phyloP scores from a whole-genome alignment of 2,797 vertebrate genomes.

The Periophthalmus magnuspinnatus region DNA sequence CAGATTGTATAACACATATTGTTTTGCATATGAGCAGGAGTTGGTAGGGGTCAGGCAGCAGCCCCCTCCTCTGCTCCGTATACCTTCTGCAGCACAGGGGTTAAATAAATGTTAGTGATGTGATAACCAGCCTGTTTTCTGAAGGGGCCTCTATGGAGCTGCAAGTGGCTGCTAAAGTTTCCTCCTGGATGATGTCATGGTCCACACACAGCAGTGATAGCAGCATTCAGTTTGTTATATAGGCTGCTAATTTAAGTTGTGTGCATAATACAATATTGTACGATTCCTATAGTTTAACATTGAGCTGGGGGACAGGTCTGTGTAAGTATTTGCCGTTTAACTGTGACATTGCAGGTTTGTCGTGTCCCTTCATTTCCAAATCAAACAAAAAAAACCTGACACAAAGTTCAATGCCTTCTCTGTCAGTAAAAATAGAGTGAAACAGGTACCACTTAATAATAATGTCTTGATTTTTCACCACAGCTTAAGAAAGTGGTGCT shows the following conservation, averaged over 20 bases:
- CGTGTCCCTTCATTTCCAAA: neutral
- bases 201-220: conserved; percentile 16
- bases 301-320: neutral
- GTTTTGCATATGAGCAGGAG: conserved; percentile 30
- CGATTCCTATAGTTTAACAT: neutral
- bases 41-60: conserved; percentile 81
- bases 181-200: conserved; percentile 67
- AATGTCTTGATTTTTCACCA: too few relatives aligned
- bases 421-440: too few relatives aligned
- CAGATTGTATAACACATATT: neutral
- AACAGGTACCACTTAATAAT: too few relatives aligned
- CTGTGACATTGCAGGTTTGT: neutral
- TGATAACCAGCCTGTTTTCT: conserved; percentile 97
- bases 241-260: neutral
- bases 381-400: too few relatives aligned
- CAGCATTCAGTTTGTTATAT: neutral
- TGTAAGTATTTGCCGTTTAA: neutral
- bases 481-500: neutral
- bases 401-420: too few relatives aligned
- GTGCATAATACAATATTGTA: neutral
- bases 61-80: conserved; percentile 65
- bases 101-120: conserved; percentile 99
- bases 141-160: conserved; percentile 73
- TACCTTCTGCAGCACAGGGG: conserved; percentile 88
- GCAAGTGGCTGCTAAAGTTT: conserved; percentile 76